Evolutionary conservation across 2,888 invertebrate species (phyloP).

Genomic region (Hydrotaea diabolus): DNA sequence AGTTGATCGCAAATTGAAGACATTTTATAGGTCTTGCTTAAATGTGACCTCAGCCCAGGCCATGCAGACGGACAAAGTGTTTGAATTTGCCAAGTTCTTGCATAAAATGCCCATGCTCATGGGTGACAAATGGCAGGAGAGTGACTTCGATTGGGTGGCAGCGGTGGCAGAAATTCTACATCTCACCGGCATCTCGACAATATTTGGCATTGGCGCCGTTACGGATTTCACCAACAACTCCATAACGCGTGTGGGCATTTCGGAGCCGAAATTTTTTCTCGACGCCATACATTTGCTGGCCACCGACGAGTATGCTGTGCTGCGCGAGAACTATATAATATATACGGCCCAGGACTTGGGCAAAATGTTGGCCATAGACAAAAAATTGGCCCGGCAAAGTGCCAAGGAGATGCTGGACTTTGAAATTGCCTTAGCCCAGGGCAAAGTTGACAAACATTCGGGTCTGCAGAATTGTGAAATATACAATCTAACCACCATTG

Average conservation of each 20-base stretch:
- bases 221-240: constrained; percentile 66
- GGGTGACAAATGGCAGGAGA: constrained; percentile 59
- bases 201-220: constrained; percentile 74
- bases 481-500: constrained; percentile 58
- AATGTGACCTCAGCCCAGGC: constrained; percentile 72
- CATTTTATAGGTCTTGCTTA: constrained; percentile 67
- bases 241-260: constrained; percentile 70
- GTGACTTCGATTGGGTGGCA: constrained; percentile 74
- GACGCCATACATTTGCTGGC: no score
- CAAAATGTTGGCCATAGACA: constrained; percentile 69
- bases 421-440: constrained; percentile 66
- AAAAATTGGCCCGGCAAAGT: constrained; percentile 60
- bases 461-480: constrained; percentile 67
- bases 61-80: constrained; percentile 69
- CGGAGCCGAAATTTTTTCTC: constrained; percentile 69
- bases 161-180: constrained; percentile 72
- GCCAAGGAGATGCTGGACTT: constrained; percentile 72
- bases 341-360: constrained; percentile 49
- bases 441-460: constrained; percentile 52
- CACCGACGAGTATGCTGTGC: constrained; percentile 58
- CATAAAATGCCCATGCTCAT: constrained; percentile 71
- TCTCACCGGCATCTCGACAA: constrained; percentile 73
- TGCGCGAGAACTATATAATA: constrained; percentile 50
- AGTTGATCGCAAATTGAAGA: constrained; percentile 57
- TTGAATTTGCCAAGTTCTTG: constrained; percentile 59